Evolutionary conservation across 2,113 vertebrate genomes (phyloP).

Genomic region (Podarcis raffonei): DNA sequence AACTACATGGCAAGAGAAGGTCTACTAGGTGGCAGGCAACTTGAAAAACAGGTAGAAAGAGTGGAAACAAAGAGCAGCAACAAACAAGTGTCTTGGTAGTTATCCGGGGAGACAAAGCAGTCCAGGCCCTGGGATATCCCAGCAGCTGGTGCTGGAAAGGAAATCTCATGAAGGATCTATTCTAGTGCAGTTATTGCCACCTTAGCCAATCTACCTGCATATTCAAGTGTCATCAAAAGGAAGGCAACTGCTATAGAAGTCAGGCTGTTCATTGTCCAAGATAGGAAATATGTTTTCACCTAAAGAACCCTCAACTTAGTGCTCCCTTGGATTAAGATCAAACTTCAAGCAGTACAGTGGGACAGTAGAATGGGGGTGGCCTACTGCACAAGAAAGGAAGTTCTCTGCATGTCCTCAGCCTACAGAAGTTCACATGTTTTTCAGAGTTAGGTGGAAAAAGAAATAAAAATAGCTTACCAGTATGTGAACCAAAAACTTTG

Average conservation of each 20-base stretch:
- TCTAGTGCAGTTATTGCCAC: background rate
- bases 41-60: no score
- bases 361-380: background rate
- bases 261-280: background rate
- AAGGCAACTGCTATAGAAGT: background rate
- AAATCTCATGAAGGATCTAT: background rate
- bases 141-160: no score
- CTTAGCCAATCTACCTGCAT: background rate
- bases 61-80: no score
- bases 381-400: background rate
- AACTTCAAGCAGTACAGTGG: background rate
- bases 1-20: no score
- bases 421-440: background rate
- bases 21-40: no score
- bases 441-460: background rate
- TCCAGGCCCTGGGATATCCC: background rate
- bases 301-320: background rate
- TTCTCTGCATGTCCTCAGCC: background rate
- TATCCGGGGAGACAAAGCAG: background rate
- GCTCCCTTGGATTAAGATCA: background rate
- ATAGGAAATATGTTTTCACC: background rate
- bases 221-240: background rate
- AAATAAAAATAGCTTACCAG: constrained; percentile 78
- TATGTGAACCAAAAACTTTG: constrained; percentile 78
- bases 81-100: background rate